A percentile compares a stretch with the other conserved stretches of the same genome.
These are phyloP conservation scores for Procambarus clarkii DNA, from an alignment of 1,140 invertebrate species.

Conservation along the genomic window DNA sequence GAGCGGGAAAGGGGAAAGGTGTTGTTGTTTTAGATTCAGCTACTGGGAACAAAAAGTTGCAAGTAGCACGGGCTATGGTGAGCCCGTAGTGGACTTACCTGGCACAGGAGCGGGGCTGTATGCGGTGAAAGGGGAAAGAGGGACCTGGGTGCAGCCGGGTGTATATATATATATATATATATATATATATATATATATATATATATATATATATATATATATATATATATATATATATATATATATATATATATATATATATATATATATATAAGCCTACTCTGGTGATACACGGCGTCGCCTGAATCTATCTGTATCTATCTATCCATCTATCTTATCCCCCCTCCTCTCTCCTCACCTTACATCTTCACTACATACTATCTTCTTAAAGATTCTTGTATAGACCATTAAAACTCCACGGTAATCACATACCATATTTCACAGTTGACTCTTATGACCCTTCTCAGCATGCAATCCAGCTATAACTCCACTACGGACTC, in stretches of 20 bases:
- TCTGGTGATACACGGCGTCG: neutral
- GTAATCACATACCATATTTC: neutral
- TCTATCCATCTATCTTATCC: too few species aligned
- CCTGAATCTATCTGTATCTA: neutral
- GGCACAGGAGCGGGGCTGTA: too few species aligned
- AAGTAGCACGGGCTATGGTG: too few species aligned
- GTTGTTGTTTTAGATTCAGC: too few species aligned
- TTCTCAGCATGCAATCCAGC: too few species aligned
- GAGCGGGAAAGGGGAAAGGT: too few species aligned
- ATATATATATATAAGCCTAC: neutral
- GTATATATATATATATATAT: neutral
- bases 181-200: neutral
- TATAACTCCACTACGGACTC: too few species aligned
- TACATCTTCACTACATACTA: neutral
- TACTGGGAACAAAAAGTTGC: too few species aligned
- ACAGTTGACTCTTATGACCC: neutral
- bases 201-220: neutral
- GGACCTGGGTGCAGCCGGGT: too few species aligned
- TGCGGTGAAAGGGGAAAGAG: too few species aligned
- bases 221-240: neutral
- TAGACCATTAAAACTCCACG: neutral
- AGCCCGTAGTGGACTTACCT: too few species aligned
- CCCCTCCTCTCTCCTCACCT: neutral
- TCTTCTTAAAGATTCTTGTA: neutral
- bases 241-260: neutral